These are phyloP conservation scores for Polyergus mexicanus DNA, from an alignment of 1,140 invertebrate species.

Conservation along the genomic window DNA sequence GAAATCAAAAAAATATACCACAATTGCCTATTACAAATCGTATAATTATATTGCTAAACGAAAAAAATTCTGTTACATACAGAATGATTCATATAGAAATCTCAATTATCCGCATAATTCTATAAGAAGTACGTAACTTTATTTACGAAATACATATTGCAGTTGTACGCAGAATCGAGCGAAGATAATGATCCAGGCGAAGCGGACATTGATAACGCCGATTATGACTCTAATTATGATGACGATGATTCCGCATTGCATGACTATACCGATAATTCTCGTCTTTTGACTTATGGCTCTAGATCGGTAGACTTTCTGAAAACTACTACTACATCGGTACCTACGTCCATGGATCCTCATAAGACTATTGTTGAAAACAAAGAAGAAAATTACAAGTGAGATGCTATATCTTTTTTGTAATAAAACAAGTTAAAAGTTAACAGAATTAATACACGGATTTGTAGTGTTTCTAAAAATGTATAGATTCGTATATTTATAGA, in stretches of 20 bases:
- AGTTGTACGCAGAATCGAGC: slow-evolving; percentile 79
- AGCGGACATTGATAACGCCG: slow-evolving; percentile 66
- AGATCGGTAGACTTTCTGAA: slow-evolving; percentile 50
- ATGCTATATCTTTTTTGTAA: not conserved
- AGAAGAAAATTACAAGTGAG: slow-evolving; percentile 58
- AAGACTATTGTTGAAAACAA: slow-evolving; percentile 70
- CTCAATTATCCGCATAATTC: not conserved
- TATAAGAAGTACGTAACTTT: not conserved
- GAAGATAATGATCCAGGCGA: slow-evolving; percentile 74
- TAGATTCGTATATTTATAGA: not conserved
- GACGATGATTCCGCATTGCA: slow-evolving; percentile 49
- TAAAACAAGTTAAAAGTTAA: not conserved
- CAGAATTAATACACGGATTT: not conserved
- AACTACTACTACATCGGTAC: slow-evolving; percentile 10
- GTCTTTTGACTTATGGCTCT: slow-evolving; percentile 8
- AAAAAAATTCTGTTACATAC: not conserved
- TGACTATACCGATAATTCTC: slow-evolving; percentile 63
- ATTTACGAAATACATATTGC: slow-evolving; percentile 3
- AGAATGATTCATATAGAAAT: not conserved
- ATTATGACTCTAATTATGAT: slow-evolving; percentile 79
- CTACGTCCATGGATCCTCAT: slow-evolving; percentile 49
- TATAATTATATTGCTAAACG: not conserved
- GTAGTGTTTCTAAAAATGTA: not conserved
- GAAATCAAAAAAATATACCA: slow-evolving; percentile 31
- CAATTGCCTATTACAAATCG: slow-evolving; percentile 22